Evolutionary conservation across 2,888 invertebrate genomes (phyloP).

Genomic region (Tenthredo scrophulariae): DNA sequence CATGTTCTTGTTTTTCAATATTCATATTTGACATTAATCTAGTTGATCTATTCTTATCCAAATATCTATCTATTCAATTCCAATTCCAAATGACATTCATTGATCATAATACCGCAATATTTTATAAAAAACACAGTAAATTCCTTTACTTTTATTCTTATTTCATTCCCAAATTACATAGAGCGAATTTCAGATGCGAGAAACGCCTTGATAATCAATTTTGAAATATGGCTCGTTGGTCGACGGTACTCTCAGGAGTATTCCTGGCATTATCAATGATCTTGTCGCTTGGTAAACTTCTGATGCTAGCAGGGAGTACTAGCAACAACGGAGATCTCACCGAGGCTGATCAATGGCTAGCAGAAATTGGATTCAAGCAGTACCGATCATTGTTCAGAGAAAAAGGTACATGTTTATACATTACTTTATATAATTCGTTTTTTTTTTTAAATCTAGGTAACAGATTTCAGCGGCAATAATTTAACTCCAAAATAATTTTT

Average conservation of each 20-base stretch:
- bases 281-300: conserved; percentile 74
- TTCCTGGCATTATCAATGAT: conserved; percentile 76
- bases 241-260: conserved; percentile 75
- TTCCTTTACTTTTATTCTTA: neutral
- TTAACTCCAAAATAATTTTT: neutral
- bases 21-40: neutral
- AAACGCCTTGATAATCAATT: conserved; percentile 27
- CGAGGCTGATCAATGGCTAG: conserved; percentile 88
- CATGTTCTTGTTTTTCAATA: neutral
- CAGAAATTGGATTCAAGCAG: conserved; percentile 85
- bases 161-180: neutral
- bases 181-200: conserved; percentile 21
- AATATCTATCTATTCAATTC: neutral
- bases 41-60: neutral
- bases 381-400: conserved; percentile 86
- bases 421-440: neutral
- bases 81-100: neutral
- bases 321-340: conserved; percentile 80
- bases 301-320: conserved; percentile 74
- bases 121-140: neutral
- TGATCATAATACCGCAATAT: neutral
- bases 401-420: conserved; percentile 82
- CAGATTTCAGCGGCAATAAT: neutral
- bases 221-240: conserved; percentile 75
- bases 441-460: neutral